Evolutionary conservation across 2,888 invertebrate genomes (phyloP).

Genomic region (Troilus luridus): DNA sequence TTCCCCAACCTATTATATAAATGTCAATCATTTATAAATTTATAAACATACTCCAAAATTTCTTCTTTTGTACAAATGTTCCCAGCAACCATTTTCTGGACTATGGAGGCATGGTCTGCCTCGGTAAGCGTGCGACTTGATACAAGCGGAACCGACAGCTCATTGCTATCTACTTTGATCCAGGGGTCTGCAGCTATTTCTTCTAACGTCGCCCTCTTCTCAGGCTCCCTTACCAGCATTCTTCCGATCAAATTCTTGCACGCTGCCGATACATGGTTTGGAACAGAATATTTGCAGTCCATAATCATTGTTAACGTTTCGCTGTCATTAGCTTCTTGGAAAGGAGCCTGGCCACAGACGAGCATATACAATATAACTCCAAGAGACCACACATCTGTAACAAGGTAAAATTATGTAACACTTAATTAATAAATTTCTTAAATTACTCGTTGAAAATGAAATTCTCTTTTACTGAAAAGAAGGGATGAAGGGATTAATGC

Average conservation of each 20-base stretch:
- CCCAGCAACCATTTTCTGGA: constrained; percentile 97
- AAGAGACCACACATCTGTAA: constrained; percentile 95
- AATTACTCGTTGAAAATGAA: no score
- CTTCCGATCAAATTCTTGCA: constrained; percentile 93
- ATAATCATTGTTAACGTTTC: constrained; percentile 99
- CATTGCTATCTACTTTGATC: constrained; percentile 76
- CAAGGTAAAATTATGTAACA: constrained; percentile 62
- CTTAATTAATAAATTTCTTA: no score
- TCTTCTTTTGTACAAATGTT: constrained; percentile 95
- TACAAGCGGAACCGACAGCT: constrained; percentile 82
- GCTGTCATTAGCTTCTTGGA: constrained; percentile 99
- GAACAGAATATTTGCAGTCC: constrained; percentile 98
- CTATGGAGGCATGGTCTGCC: constrained; percentile 90
- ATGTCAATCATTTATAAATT: background rate
- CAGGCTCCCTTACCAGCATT: constrained; percentile 95
- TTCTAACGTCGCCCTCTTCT: constrained; percentile 87
- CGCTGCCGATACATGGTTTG: constrained; percentile 86
- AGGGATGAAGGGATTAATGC: no score
- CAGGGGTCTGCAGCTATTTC: constrained; percentile 92
- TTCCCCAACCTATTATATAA: no score
- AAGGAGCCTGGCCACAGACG: constrained; percentile 97
- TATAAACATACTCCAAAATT: constrained; percentile 82
- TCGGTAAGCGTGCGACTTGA: constrained; percentile 91
- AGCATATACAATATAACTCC: constrained; percentile 99
- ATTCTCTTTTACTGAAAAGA: no score